Conservation (phyloP, 2,797 vertebrate species). For the Molossus molossus region DNA sequence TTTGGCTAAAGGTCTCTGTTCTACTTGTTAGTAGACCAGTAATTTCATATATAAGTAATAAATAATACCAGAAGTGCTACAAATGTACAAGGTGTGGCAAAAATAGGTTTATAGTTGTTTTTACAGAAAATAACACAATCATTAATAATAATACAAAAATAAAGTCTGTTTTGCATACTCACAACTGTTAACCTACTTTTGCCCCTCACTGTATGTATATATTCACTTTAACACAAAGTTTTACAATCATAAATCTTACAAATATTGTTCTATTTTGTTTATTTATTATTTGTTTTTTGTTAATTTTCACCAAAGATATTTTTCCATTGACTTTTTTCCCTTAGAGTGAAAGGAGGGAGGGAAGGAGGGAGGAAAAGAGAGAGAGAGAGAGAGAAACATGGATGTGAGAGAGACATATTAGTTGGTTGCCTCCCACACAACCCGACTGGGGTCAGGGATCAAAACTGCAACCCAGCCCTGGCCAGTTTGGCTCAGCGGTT, state of each 20-base stretch:
- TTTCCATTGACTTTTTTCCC: no score
- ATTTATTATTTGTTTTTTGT: no score
- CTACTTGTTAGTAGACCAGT: not conserved
- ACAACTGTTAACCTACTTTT: not conserved
- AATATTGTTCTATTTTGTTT: not conserved
- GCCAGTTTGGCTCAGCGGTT: no score
- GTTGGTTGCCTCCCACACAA: no score
- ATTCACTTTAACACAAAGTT: not conserved
- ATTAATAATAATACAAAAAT: not conserved
- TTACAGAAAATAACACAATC: not conserved
- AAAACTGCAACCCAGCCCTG: no score
- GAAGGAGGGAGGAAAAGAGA: no score
- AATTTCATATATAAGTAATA: not conserved
- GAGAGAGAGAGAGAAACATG: no score
- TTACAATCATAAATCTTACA: not conserved
- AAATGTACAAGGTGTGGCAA: not conserved
- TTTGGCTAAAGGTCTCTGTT: not conserved
- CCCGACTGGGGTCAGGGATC: no score
- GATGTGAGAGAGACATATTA: no score
- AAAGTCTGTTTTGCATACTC: not conserved
- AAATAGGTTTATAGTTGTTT: not conserved
- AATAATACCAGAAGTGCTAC: not conserved
- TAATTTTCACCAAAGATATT: no score
- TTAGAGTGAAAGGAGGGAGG: no score
- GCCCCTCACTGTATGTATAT: not conserved